Conservation (phyloP, 2,113 vertebrate species). For the Rhabdornis inornatus region DNA sequence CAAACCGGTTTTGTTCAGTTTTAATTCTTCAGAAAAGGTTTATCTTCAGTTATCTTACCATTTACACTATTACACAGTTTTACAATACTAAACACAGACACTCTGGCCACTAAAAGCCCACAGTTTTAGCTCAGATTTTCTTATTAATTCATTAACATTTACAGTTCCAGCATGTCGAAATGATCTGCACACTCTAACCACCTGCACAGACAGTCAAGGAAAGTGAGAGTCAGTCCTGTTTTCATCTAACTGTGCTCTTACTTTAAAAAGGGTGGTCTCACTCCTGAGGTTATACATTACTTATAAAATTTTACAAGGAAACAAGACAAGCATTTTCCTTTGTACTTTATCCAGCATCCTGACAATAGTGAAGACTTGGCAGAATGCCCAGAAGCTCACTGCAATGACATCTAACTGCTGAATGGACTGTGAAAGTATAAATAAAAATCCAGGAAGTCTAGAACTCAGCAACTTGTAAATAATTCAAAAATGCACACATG, state of each 20-base stretch:
- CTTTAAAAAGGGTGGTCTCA: not conserved
- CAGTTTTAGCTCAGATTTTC: not conserved
- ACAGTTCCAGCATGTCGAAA: not conserved
- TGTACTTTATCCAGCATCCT: constrained; percentile 17
- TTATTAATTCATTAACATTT: not conserved
- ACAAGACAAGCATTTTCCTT: not conserved
- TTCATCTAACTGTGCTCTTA: not conserved
- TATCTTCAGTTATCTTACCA: not conserved
- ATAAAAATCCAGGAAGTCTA: not conserved
- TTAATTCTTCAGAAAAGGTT: not conserved
- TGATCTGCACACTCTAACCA: not conserved
- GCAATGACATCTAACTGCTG: not conserved
- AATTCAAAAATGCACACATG: not conserved
- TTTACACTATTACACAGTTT: not conserved
- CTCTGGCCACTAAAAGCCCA: not conserved
- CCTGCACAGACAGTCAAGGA: not conserved
- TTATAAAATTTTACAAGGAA: constrained; percentile 14
- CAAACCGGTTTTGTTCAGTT: not conserved
- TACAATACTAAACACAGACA: not conserved
- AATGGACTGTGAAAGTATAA: not conserved
- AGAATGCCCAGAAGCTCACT: constrained; percentile 27
- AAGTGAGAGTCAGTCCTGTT: not conserved
- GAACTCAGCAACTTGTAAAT: not conserved
- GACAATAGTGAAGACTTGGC: constrained; percentile 38
- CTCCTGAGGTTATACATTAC: not conserved